Conservation (phyloP, 2,113 vertebrate genomes). For the Dendrocopos noguchii region DNA sequence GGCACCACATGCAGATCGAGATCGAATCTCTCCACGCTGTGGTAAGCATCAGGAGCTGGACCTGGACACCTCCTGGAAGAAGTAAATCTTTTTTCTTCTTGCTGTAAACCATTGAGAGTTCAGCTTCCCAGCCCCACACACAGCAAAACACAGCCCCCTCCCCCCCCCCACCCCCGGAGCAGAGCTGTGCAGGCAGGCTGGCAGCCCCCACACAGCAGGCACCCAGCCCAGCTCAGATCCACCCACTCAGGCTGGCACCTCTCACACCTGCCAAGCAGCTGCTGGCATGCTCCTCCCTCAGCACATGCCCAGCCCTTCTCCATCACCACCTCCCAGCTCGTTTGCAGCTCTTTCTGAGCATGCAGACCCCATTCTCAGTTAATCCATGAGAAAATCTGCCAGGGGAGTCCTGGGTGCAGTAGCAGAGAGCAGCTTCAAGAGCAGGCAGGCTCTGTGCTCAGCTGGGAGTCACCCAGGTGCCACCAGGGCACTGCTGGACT, state of each 20-base stretch:
- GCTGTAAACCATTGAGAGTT: neutral
- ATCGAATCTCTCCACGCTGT: slow-evolving; percentile 91
- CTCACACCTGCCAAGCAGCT: neutral
- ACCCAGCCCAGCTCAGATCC: neutral
- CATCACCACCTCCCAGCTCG: neutral
- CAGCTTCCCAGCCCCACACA: neutral
- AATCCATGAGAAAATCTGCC: neutral
- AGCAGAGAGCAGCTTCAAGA: neutral
- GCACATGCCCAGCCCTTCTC: neutral
- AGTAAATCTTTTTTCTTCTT: neutral
- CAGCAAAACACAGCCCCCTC: neutral
- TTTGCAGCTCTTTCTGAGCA: neutral
- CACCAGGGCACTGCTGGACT: neutral
- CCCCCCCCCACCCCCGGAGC: neutral
- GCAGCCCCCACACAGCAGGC: neutral
- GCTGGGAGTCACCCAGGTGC: neutral
- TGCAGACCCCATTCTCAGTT: neutral
- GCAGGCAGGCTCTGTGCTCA: neutral
- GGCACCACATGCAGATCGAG: slow-evolving; percentile 92
- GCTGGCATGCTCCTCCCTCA: neutral
- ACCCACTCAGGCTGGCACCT: neutral
- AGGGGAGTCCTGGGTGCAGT: neutral
- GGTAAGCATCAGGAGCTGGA: slow-evolving; percentile 73
- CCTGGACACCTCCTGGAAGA: neutral
- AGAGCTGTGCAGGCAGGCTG: neutral